These are phyloP conservation scores for Gymnodraco acuticeps DNA, from an alignment of 2,797 vertebrate species.

Conservation along the genomic window DNA sequence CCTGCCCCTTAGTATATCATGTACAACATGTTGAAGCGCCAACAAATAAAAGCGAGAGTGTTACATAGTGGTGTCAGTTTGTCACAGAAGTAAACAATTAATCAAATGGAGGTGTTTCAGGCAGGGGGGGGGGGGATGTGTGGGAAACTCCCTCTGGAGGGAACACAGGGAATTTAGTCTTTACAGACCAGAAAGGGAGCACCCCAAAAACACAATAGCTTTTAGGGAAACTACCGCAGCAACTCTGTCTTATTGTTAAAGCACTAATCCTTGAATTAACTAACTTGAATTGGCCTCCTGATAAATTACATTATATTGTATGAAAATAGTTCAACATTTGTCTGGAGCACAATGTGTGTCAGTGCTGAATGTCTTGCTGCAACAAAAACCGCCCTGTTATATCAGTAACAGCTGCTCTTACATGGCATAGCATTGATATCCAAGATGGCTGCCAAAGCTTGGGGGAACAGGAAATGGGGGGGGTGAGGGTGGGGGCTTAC, in stretches of 20 bases:
- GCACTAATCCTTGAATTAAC: neutral
- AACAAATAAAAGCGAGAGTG: too few species aligned
- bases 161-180: too few species aligned
- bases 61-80: too few species aligned
- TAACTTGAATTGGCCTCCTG: constrained; percentile 36
- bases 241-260: constrained; percentile 29
- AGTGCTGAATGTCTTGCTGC: constrained; percentile 39
- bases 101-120: too few species aligned
- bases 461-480: constrained; percentile 51
- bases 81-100: too few species aligned
- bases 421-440: constrained; percentile 38
- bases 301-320: constrained; percentile 51
- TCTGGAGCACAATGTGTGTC: constrained; percentile 50
- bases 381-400: constrained; percentile 30
- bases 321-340: constrained; percentile 44
- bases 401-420: constrained; percentile 58
- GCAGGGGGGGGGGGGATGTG: too few species aligned
- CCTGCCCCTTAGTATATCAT: too few species aligned
- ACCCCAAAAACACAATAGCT: too few species aligned
- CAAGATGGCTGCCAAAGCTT: constrained; percentile 66
- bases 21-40: too few species aligned
- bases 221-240: neutral
- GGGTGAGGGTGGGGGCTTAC: constrained; percentile 36
- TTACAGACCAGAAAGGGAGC: too few species aligned
- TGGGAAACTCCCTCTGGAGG: too few species aligned